Percentiles rank a stretch among this genome's conserved stretches.
Conservation (phyloP, 53 echinoderm and acorn worm species). For the Henricia sp. region DNA sequence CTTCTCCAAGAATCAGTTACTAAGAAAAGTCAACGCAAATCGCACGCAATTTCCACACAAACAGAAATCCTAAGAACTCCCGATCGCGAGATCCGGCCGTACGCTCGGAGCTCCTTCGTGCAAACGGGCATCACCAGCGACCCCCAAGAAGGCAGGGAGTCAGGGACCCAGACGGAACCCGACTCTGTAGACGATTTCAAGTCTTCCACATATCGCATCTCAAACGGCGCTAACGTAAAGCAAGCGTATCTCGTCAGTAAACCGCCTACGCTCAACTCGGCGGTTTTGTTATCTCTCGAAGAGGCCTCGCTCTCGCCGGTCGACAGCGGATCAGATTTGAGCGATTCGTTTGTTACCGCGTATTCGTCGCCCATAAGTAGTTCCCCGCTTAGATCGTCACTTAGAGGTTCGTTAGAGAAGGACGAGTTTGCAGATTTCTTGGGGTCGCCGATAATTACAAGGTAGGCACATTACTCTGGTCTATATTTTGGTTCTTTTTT, state of each 20-base stretch:
- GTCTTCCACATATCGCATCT: not conserved
- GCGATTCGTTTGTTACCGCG: constrained; percentile 39
- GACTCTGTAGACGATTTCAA: constrained; percentile 27
- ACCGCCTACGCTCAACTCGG: constrained; percentile 10
- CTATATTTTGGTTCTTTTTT: no score
- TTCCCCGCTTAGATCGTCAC: constrained; percentile 23
- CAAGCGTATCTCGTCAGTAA: constrained; percentile 42
- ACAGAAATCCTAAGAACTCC: constrained; percentile 50
- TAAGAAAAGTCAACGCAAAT: not conserved
- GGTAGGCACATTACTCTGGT: no score
- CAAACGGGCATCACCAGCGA: not conserved
- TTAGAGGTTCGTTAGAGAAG: not conserved
- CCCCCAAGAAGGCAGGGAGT: not conserved
- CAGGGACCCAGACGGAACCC: constrained; percentile 25
- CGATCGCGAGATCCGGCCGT: not conserved
- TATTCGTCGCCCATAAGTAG: constrained; percentile 31
- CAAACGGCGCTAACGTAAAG: constrained; percentile 16
- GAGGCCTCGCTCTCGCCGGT: not conserved
- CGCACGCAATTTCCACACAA: constrained; percentile 42
- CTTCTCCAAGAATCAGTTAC: constrained; percentile 8
- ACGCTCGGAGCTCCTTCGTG: constrained; percentile 14
- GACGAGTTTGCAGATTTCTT: not conserved
- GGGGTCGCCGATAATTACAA: constrained; percentile 4
- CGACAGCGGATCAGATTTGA: constrained; percentile 39
- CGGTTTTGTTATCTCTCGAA: constrained; percentile 10